A percentile compares a stretch with the other conserved stretches of the same genome.
Conservation (phyloP, 1,140 invertebrate genomes). For the Drosophila equinoxialis region DNA sequence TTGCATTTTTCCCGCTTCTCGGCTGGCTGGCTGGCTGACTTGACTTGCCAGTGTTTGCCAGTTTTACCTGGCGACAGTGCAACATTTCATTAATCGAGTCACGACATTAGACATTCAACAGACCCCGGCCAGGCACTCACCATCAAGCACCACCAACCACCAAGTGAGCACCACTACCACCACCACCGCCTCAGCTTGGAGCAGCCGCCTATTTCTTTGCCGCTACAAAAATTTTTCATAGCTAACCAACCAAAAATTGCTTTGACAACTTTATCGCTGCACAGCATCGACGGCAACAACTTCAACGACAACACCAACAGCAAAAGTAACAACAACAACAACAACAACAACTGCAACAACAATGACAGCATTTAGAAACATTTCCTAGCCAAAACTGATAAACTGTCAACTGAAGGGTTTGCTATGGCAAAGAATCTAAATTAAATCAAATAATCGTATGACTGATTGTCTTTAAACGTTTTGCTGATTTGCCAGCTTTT, state of each 20-base stretch:
- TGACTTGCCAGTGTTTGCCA: background rate
- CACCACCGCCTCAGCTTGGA: background rate
- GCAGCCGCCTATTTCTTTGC: background rate
- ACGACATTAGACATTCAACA: constrained; percentile 80
- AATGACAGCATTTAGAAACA: constrained; percentile 59
- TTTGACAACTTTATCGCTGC: constrained; percentile 79
- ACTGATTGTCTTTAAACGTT: constrained; percentile 51
- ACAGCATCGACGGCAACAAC: constrained; percentile 68
- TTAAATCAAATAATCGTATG: constrained; percentile 76
- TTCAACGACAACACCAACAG: constrained; percentile 49
- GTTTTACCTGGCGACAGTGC: constrained; percentile 34
- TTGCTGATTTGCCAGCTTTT: constrained; percentile 32
- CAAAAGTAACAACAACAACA: constrained; percentile 24
- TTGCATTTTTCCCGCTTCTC: constrained; percentile 63
- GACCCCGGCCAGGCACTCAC: constrained; percentile 47
- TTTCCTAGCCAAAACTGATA: constrained; percentile 63
- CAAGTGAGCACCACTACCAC: background rate
- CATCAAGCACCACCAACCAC: background rate
- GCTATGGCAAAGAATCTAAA: constrained; percentile 67
- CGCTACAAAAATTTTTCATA: constrained; percentile 53
- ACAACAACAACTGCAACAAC: constrained; percentile 15
- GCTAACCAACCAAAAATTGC: constrained; percentile 70
- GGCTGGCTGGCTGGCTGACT: constrained; percentile 5
- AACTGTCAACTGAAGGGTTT: constrained; percentile 62
- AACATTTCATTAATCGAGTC: constrained; percentile 81